Conservation (phyloP, 1,140 invertebrate genomes). For the Gonioctena quinquepunctata region DNA sequence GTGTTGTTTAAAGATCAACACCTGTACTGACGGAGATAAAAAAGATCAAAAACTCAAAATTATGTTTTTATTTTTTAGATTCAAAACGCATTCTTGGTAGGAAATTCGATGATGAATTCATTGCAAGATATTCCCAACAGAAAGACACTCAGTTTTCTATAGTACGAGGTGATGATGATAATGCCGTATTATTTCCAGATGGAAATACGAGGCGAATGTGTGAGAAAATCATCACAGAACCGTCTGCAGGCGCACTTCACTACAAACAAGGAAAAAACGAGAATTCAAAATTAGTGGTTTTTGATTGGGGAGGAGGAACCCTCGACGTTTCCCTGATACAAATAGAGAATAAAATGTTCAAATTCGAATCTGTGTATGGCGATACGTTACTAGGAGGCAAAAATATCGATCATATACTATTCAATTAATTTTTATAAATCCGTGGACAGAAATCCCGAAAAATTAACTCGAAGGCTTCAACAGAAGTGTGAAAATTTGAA, state of each 20-base stretch:
- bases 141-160: not conserved
- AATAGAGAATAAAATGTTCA: slow-evolving; percentile 72
- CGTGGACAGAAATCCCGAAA: not conserved
- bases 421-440: slow-evolving; percentile 35
- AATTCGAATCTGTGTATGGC: slow-evolving; percentile 74
- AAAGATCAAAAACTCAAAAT: no score
- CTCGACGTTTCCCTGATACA: no score
- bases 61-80: no score
- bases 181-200: not conserved
- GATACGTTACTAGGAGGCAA: slow-evolving; percentile 68
- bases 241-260: slow-evolving; percentile 70
- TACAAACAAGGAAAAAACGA: slow-evolving; percentile 54
- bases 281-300: slow-evolving; percentile 44
- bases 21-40: no score
- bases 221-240: slow-evolving; percentile 64
- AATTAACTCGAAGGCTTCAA: slow-evolving; percentile 4
- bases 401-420: slow-evolving; percentile 64
- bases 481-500: slow-evolving; percentile 1
- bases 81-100: slow-evolving; percentile 20
- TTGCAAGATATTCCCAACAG: not conserved
- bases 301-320: slow-evolving; percentile 77
- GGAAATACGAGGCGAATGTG: slow-evolving; percentile 52
- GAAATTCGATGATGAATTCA: slow-evolving; percentile 18
- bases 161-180: not conserved
- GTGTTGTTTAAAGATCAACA: no score